phyloP scores from a whole-genome alignment of 2,113 vertebrate species.

The Crotalus tigris region DNA sequence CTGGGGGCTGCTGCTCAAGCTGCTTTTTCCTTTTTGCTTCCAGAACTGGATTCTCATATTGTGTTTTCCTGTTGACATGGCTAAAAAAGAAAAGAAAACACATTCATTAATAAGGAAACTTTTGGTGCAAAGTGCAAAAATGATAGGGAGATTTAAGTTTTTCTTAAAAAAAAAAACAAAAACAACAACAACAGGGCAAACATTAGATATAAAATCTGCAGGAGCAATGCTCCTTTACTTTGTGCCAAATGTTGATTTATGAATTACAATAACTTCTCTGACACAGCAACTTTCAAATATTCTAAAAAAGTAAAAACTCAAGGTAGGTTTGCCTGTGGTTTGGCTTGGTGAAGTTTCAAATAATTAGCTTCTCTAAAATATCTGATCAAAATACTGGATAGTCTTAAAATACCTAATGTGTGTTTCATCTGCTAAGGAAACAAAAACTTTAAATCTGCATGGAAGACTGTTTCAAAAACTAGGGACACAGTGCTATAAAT shows the following conservation, averaged over 20 bases:
- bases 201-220: neutral
- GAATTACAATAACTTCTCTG: neutral
- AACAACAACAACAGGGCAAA: neutral
- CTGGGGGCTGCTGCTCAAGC: slow-evolving; percentile 78
- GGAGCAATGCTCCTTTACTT: neutral
- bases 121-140: slow-evolving; percentile 14
- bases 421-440: neutral
- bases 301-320: slow-evolving; percentile 4
- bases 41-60: slow-evolving; percentile 96
- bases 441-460: neutral
- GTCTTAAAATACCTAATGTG: slow-evolving; percentile 1
- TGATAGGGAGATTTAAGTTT: neutral
- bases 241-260: slow-evolving; percentile 1
- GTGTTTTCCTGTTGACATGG: slow-evolving; percentile 99
- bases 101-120: slow-evolving; percentile 44
- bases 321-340: neutral
- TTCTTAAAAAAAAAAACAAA: neutral
- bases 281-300: neutral
- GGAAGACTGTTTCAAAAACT: neutral
- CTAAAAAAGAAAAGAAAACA: slow-evolving; percentile 68
- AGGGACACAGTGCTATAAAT: neutral
- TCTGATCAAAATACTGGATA: slow-evolving; percentile 1
- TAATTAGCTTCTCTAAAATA: slow-evolving; percentile 1
- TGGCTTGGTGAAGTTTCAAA: slow-evolving; percentile 1
- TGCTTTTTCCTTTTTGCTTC: slow-evolving; percentile 97